Conservation (phyloP, 2,888 invertebrate species). For the Seladonia tumulorum region DNA sequence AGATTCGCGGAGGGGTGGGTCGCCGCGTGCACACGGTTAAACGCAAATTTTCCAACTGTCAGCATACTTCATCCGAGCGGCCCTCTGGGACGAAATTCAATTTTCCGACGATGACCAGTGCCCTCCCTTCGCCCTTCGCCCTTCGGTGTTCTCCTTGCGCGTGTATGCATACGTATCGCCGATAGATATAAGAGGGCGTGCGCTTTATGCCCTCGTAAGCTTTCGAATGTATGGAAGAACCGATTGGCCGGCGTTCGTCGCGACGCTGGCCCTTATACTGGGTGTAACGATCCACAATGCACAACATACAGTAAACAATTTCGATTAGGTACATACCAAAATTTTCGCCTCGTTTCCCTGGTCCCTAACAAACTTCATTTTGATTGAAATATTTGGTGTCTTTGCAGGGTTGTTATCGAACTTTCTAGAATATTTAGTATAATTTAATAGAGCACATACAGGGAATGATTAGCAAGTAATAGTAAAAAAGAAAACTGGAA, state of each 20-base stretch:
- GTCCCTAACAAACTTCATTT: too few species aligned
- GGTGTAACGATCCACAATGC: slow-evolving; percentile 16
- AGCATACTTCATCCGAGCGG: slow-evolving; percentile 80
- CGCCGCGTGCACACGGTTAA: slow-evolving; percentile 64
- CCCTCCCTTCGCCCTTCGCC: slow-evolving; percentile 73
- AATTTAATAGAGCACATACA: too few species aligned
- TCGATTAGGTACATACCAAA: too few species aligned
- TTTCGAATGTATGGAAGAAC: slow-evolving; percentile 72
- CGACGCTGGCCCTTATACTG: slow-evolving; percentile 19
- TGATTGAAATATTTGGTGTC: too few species aligned
- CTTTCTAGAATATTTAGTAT: too few species aligned
- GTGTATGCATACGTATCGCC: slow-evolving; percentile 49
- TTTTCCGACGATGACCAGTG: slow-evolving; percentile 83
- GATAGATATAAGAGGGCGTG: slow-evolving; percentile 70
- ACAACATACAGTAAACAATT: too few species aligned
- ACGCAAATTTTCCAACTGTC: slow-evolving; percentile 79
- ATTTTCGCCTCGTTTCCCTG: too few species aligned
- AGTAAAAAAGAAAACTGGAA: too few species aligned
- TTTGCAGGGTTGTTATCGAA: too few species aligned
- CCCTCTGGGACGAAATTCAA: slow-evolving; percentile 83
- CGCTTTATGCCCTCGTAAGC: slow-evolving; percentile 83
- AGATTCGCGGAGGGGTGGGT: slow-evolving; percentile 50
- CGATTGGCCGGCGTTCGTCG: slow-evolving; percentile 59
- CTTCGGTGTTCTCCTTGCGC: slow-evolving; percentile 19
- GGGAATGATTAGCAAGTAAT: too few species aligned